Conservation (phyloP, 2,113 vertebrate species). For the Cricetomys ansorgei region DNA sequence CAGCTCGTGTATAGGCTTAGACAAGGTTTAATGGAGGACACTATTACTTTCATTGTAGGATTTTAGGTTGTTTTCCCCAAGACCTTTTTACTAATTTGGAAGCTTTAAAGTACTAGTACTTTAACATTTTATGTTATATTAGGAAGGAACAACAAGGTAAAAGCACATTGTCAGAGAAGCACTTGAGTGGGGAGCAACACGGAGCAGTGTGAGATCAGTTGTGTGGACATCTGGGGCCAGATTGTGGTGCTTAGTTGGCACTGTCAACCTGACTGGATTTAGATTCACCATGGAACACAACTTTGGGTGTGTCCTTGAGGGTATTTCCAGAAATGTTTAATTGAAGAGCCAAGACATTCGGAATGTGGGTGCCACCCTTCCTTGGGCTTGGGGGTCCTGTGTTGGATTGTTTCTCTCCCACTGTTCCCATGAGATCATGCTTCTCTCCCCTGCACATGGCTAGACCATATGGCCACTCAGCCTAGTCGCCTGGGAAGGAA, state of each 20-base stretch:
- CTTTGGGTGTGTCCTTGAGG: neutral
- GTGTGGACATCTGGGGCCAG: neutral
- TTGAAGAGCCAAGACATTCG: neutral
- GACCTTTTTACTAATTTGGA: neutral
- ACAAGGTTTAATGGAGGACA: neutral
- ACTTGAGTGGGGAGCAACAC: neutral
- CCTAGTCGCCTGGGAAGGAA: too few species aligned
- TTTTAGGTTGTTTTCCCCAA: constrained; percentile 44
- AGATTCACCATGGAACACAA: neutral
- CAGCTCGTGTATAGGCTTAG: neutral
- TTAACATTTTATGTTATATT: constrained; percentile 20
- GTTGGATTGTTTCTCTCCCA: too few species aligned
- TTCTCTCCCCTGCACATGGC: too few species aligned
- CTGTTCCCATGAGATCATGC: too few species aligned
- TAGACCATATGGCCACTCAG: too few species aligned
- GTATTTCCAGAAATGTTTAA: neutral
- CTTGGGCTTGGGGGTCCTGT: neutral
- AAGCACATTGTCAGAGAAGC: neutral
- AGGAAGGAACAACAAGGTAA: neutral
- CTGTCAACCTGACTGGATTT: neutral
- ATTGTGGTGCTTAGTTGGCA: neutral
- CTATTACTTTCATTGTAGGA: constrained; percentile 27
- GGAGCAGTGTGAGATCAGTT: neutral
- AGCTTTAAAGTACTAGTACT: constrained; percentile 34
- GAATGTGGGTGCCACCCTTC: neutral